Evolutionary conservation across 2,888 invertebrate species (phyloP).

Genomic region (Folsomia candida): DNA sequence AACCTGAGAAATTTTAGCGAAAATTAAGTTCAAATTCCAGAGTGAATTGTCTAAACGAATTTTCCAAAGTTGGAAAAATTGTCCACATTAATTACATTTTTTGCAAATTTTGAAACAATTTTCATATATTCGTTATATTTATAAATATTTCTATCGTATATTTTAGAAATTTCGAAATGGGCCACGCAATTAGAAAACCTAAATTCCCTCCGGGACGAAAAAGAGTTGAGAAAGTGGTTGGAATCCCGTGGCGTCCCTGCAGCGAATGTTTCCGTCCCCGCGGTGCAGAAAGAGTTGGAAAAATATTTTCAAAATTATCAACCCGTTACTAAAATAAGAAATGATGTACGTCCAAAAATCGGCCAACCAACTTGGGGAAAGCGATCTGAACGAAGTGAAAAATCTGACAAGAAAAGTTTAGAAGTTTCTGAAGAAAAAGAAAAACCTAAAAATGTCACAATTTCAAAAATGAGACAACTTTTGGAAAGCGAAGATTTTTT

Average conservation of each 20-base stretch:
- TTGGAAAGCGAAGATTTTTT: too few relatives aligned
- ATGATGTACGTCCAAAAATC: not conserved
- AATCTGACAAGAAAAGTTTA: not conserved
- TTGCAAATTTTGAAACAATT: too few relatives aligned
- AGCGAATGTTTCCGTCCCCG: constrained; percentile 13
- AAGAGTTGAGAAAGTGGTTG: constrained; percentile 37
- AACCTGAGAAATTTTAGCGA: constrained; percentile 3
- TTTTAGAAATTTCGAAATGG: constrained; percentile 28
- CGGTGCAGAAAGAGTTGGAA: constrained; percentile 28
- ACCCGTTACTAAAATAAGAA: not conserved
- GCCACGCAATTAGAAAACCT: constrained; percentile 20
- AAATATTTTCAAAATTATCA: constrained; percentile 20
- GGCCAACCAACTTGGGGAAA: constrained; percentile 6
- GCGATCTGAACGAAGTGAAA: not conserved
- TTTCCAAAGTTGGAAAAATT: too few relatives aligned
- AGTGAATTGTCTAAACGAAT: too few relatives aligned
- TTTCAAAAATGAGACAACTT: not conserved
- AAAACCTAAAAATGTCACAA: not conserved
- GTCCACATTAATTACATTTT: too few relatives aligned
- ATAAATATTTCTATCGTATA: not conserved
- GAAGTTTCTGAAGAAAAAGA: not conserved
- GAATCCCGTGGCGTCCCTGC: constrained; percentile 27
- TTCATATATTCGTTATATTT: too few relatives aligned
- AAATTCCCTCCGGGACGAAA: constrained; percentile 18
- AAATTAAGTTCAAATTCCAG: too few relatives aligned